A percentile compares a stretch with the other conserved stretches of the same genome.
Conservation (phyloP, 2,113 vertebrate genomes). For the Cyrtonyx montezumae region DNA sequence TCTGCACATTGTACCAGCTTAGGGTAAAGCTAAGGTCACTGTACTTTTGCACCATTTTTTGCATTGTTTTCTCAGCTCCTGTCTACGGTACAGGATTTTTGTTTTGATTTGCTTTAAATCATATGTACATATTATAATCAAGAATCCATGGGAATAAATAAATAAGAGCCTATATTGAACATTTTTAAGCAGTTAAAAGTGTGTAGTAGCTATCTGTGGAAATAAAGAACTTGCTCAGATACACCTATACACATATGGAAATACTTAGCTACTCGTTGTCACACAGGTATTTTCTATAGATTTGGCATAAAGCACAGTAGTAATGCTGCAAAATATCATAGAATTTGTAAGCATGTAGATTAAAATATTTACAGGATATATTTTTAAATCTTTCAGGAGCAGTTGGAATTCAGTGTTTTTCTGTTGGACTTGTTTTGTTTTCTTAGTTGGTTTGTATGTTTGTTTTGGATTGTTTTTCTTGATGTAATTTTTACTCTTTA, state of each 20-base stretch:
- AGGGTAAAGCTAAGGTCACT: neutral
- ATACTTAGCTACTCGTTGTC: neutral
- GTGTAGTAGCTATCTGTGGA: neutral
- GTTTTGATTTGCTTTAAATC: neutral
- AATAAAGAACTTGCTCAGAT: neutral
- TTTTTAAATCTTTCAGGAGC: neutral
- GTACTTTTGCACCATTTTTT: neutral
- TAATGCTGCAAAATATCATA: neutral
- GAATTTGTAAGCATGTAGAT: neutral
- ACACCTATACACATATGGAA: neutral
- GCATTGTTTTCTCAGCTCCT: neutral
- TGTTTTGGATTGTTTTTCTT: neutral
- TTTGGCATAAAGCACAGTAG: neutral
- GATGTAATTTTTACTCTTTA: neutral
- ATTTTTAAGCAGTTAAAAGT: neutral
- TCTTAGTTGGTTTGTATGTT: neutral
- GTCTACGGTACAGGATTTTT: accelerated
- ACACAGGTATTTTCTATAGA: neutral
- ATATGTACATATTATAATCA: accelerated
- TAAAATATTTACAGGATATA: neutral
- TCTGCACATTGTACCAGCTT: neutral
- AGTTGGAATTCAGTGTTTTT: neutral
- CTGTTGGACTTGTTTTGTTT: neutral
- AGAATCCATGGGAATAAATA: neutral
- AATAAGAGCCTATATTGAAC: neutral